Base-by-base conservation (phyloP, 2,797 vertebrate species). In the Anguilla obscura region DNA sequence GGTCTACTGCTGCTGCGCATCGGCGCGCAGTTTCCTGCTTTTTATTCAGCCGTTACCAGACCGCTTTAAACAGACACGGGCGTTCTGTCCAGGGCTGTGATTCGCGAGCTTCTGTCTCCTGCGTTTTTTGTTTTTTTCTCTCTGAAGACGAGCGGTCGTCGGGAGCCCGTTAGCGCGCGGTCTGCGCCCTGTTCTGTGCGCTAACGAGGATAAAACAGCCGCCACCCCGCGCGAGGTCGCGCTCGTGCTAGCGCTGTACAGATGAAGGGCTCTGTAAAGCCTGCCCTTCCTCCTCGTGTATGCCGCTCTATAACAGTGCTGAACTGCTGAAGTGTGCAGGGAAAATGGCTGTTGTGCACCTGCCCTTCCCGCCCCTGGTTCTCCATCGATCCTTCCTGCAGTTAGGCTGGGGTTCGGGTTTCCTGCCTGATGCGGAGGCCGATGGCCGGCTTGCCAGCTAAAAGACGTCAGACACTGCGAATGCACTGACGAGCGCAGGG, bases 31-130 rank as follows among this genome's bases (percentile, higher is more conserved):
- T 30, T 33, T 14, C 16, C 30, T 2, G 7, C 6, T 36, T 36
- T n/a, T 27, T n/a, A 24, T 71, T 71, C 40, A 4, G 40, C 1
- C 40, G 10, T 52, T 30, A 30, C 3, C 14, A 5, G 33, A 74
- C 2, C 8, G 69, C 69, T 74, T 74, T 74, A 30, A 74, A 74
- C 27, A 50, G 76, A 36, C 63, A 27, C 24, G 74, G 1, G 33
- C 27, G 79, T 21, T 33, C 74, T 82, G 54, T 33, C 3, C 52
- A 30, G 74, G 16, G 74, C 58, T 80, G 63, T 10, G 74, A 82
- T 24, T n/a, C 5, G 50, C 52, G 36, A 87, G 74, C 50, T 36
- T 45, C 36, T 27, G 63, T 87, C 80, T 82, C 86, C 86, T 87
- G 74, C 86, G 8, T 27, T 40, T 40, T 40, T 36, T 36, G 2